Evolutionary conservation across 2,113 vertebrate species (phyloP), one percentile per base, ranked within the genome.

Genomic region (Pogonocichla stellata): DNA sequence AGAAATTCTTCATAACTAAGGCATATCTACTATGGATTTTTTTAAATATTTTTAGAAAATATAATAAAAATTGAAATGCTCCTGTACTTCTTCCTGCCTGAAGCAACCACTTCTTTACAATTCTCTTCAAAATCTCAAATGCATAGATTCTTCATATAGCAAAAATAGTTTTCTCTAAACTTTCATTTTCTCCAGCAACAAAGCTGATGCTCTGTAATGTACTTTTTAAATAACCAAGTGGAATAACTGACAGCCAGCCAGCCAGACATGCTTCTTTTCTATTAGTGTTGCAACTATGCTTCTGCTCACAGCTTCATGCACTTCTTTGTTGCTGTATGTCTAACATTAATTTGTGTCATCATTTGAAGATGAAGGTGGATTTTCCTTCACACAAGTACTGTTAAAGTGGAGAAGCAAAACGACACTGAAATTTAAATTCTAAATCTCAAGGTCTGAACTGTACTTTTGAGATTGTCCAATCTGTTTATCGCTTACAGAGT

Each of bases 311-410:
- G 43, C 66, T 78, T 65, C 8, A 50, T 36, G 33, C 38, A 14
- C 25, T 36, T 73, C 87, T 93, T 65, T 88, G 64, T 86, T 81
- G 77, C 31, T 83, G 10, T 31, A 34, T 64, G 85, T 73, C 53
- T 65, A 80, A 82, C 9, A 43, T 70, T 90, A 60, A 64, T 78
- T 92, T 93, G 38, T 33, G 26, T 71, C 36, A 22, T 15, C 69
- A 92, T 95, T 94, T 88, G 70, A 70, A 42, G 92, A 64, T 50
- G 34, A 97, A 95, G 88, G 94, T 84, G 85, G 66, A 69, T 92
- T 58, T 96, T 82, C 50, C 62, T 77, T 94, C 56, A 69, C 36
- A 54, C 29, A 86, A 95, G 45, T 91, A 47, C 60, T 90, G 84
- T 95, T 95, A 80, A 78, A 77, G 4, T 58, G 57, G 47, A 53